Base-by-base conservation (phyloP, 2,113 vertebrate genomes). In the Phoxinus phoxinus region DNA sequence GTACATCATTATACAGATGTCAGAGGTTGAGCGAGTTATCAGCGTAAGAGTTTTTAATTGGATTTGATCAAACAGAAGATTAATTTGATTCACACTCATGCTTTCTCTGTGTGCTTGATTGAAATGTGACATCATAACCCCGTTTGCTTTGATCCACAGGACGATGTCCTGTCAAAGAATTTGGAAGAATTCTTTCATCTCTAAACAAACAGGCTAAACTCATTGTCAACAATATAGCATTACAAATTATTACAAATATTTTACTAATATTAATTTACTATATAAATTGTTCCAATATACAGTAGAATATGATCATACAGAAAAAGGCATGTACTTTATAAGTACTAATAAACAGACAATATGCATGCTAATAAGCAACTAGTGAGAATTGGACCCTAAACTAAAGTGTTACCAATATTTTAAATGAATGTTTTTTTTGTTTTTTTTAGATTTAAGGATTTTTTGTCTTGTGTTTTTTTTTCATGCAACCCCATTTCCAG, bases 31-130 rank as follows among this genome's bases (percentile, higher is more conserved):
- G n/a, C 2, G 11, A 69, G 77, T 85, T 27, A 77, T 32, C 23
- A 78, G 84, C 13, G 21, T 58, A 76, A 35, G 72, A 19, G 25
- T 67, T 85, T 84, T 85, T 85, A 85, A 85, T 78, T 85, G 65
- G 74, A 76, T 65, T 35, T 63, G 72, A 67, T 76, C 72, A 65
- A 61, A 46, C 53, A 51, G 56, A 76, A 76, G 25, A 7, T 53
- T 35, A 19, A 76, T 74, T 72, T 32, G 21, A 19, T 23, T 63
- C 72, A 48, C 69, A 46, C 27, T 32, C 17, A 67, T 61, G 23
- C 44, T 17, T n/a, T 51, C 71, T 84, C 19, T 67, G 2, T 53
- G 41, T 25, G 63, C 23, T 10, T 84, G 6, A 77, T 78, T 51
- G 41, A 77, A 67, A 85, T 17, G n/a, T 25, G 58, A 77, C 73